These are phyloP conservation scores for Triplophysa yarkandensis DNA, from an alignment of 2,797 vertebrate species.

Conservation along the genomic window DNA sequence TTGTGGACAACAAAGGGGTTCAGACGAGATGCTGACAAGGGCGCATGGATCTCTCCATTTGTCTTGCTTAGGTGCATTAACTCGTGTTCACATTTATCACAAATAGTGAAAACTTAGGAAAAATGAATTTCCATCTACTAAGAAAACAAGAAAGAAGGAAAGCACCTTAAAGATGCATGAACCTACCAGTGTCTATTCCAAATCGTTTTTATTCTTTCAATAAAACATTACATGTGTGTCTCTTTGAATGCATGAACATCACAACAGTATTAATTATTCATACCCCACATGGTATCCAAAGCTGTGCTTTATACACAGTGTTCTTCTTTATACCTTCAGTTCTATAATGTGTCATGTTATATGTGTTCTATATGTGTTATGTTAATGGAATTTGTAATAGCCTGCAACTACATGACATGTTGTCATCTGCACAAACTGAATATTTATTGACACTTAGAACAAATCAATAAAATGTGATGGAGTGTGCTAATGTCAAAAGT, in stretches of 20 bases:
- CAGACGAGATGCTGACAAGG: slow-evolving; percentile 22
- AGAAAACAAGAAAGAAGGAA: neutral
- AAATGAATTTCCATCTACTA: neutral
- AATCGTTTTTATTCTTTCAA: slow-evolving; percentile 8
- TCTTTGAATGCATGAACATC: slow-evolving; percentile 34
- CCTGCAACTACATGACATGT: slow-evolving; percentile 2
- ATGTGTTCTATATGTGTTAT: too few species aligned
- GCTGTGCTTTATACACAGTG: slow-evolving; percentile 26
- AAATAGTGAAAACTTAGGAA: slow-evolving; percentile 18
- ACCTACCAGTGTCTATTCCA: neutral
- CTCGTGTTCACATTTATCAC: too few species aligned
- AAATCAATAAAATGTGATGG: neutral
- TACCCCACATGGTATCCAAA: slow-evolving; percentile 11
- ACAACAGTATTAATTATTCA: slow-evolving; percentile 39
- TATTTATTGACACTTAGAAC: neutral
- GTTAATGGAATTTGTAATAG: too few species aligned
- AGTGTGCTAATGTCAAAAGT: neutral
- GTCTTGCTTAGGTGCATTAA: slow-evolving; percentile 11
- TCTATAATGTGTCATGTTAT: slow-evolving; percentile 22
- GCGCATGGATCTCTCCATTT: slow-evolving; percentile 9
- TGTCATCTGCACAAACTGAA: neutral
- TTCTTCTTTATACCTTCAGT: slow-evolving; percentile 32
- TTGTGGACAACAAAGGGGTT: slow-evolving; percentile 23
- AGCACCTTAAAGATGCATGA: neutral
- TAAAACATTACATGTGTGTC: slow-evolving; percentile 25